These are phyloP conservation scores for Eulemur mongoz DNA, from an alignment of 2,797 vertebrate genomes.

Conservation along the genomic window DNA sequence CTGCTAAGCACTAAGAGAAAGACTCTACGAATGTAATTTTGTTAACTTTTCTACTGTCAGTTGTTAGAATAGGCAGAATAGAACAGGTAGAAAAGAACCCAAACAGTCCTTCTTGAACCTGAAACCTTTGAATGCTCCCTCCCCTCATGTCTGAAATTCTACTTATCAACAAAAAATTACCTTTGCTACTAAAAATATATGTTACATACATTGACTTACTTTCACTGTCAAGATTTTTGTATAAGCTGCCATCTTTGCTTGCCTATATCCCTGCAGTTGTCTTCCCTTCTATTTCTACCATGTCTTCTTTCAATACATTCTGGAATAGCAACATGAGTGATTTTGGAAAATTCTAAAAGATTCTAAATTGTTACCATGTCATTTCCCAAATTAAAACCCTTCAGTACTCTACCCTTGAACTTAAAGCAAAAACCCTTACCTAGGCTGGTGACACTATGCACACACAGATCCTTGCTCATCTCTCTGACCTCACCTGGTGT, in stretches of 20 bases:
- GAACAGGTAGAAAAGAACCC: not conserved
- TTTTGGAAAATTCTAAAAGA: not conserved
- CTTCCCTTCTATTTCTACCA: not conserved
- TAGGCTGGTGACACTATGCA: not conserved
- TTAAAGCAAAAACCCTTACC: not conserved
- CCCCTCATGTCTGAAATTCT: not conserved
- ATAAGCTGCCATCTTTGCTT: not conserved
- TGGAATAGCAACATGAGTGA: not conserved
- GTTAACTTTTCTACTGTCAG: not conserved
- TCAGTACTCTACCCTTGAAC: not conserved
- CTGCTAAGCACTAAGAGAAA: not conserved
- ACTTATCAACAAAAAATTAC: not conserved
- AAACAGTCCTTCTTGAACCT: not conserved
- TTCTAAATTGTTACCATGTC: not conserved
- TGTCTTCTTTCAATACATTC: not conserved
- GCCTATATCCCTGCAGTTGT: fast-evolving
- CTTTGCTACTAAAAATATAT: not conserved
- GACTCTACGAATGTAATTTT: not conserved
- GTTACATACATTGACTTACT: not conserved
- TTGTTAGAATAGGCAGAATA: not conserved
- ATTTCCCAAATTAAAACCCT: not conserved
- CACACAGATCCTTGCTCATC: not conserved
- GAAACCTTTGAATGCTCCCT: not conserved
- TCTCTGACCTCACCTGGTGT: not conserved
- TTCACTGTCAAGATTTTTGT: not conserved